Base-by-base conservation (phyloP, 2,797 vertebrate species). In the Selene dorsalis region DNA sequence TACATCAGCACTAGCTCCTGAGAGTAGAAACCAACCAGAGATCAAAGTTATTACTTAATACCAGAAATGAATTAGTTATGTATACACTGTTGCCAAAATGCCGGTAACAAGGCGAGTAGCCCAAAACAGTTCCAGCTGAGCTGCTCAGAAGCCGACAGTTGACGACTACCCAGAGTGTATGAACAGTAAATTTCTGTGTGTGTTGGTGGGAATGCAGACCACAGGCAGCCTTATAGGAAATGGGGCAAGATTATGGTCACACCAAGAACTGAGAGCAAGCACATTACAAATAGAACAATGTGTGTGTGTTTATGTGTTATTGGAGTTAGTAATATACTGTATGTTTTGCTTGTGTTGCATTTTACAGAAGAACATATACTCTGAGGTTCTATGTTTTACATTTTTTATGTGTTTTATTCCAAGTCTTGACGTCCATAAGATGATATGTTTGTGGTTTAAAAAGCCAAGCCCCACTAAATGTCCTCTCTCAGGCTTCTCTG, bases 1-100 rank as follows among this genome's bases (percentile, higher is more conserved):
- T 62, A 79, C 52, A 82, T 76, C 66, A 81, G 72, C 35, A 60
- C 10, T 11, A 22, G 63, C 50, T 73, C 72, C 50, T 59, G 43
- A 71, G 53, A 74, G 64, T n/a, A 17, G 67, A 81, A 79, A 84
- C 59, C 77, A 77, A 84, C 59, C 77, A 10, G 52, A 85, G 81
- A 88, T 87, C 82, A 92, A 88, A 83, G 64, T 72, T 77, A 80
- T 80, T 77, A 77, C 41, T 79, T 79, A 86, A 76, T 60, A 84
- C 48, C 45, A 77, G 61, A 72, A 80, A 86, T 64, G 26, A 85
- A 79, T 88, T 79, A 85, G 80, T 79, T 55, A 75, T 74, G 69
- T 75, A 66, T 59, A 79, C 60, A 63, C 26, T 66, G 64, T 60
- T 30, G 66, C 60, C 69, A 83, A 85, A 83, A 81, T 65, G 71